phyloP scores from a whole-genome alignment of 2,888 invertebrate species.

The Hirtodrosophila alboralis region DNA sequence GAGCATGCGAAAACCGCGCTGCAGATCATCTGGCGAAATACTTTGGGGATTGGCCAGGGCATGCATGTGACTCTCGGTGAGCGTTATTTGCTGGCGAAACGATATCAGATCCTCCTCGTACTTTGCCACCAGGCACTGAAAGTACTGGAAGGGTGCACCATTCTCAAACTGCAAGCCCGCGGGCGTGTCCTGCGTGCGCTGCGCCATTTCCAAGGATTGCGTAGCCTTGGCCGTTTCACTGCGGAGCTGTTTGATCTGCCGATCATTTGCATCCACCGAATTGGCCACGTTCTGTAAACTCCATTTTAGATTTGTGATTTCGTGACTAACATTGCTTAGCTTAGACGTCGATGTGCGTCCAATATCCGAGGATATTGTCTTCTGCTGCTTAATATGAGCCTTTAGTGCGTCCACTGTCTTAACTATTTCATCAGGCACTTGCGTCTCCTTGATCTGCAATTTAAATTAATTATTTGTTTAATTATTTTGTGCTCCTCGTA shows the following conservation, averaged over 20 bases:
- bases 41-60: conserved; percentile 87
- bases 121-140: conserved; percentile 88
- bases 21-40: conserved; percentile 90
- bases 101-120: conserved; percentile 89
- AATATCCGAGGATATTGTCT: conserved; percentile 91
- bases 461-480: neutral
- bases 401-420: conserved; percentile 92
- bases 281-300: conserved; percentile 82
- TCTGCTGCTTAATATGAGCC: conserved; percentile 93
- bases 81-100: conserved; percentile 89
- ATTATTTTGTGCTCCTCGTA: too few species aligned
- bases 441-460: conserved; percentile 81
- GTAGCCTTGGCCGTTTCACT: conserved; percentile 89
- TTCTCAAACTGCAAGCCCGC: conserved; percentile 91
- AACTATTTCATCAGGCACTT: conserved; percentile 90
- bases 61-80: conserved; percentile 89
- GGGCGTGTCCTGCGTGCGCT: conserved; percentile 91
- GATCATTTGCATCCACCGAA: conserved; percentile 82
- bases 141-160: conserved; percentile 89
- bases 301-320: conserved; percentile 81
- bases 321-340: conserved; percentile 80
- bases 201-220: conserved; percentile 91
- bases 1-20: conserved; percentile 90
- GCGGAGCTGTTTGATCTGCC: conserved; percentile 85
- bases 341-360: conserved; percentile 87